Base-by-base conservation (phyloP, 2,113 vertebrate species). In the Gopherus flavomarginatus region DNA sequence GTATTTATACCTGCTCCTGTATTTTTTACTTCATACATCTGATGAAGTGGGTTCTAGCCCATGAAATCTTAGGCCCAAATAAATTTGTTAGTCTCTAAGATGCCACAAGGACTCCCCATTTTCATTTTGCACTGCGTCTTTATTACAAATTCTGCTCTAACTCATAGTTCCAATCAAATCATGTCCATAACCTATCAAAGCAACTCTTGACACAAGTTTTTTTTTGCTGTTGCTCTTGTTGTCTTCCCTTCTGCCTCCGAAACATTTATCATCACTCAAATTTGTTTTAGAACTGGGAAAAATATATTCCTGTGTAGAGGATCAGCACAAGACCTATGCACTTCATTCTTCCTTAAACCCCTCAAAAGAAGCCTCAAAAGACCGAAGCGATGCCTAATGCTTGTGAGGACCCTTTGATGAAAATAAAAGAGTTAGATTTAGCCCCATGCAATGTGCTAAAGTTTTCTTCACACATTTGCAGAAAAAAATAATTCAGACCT, bases 111-210 rank as follows among this genome's bases (percentile, higher is more conserved):
- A 49, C 49, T 49, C 11, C 49, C 13, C 49, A 11, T 49, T 49
- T 49, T 93, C 89, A 62, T 50, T 38, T 0, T 9, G 86, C 1
- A 1, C 31, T 2, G 1, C 38, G 62, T 88, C 95, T 90, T 84
- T 85, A 96, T 93, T 95, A 92, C 90, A 95, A 92, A 97, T 96
- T 96, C 92, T 89, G 81, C 90, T 95, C 87, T 87, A 42, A 72
- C 81, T 89, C 87, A 81, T 96, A 97, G 95, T 96, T 96, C 92
- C 92, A 88, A 11, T 95, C 94, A 96, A 97, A 95, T 27, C 89
- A 94, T 83, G 80, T 80, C 85, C 85, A 44, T 75, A 94, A 1
- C 31, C 83, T 90, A 89, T 90, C 87, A 96, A 95, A 96, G 88
- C 88, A 92, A 16, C 17, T 56, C 52, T 17, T 77, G 95, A 94